These are phyloP conservation scores for Idaea dimidiata DNA, from an alignment of 2,888 invertebrate species.

Conservation along the genomic window DNA sequence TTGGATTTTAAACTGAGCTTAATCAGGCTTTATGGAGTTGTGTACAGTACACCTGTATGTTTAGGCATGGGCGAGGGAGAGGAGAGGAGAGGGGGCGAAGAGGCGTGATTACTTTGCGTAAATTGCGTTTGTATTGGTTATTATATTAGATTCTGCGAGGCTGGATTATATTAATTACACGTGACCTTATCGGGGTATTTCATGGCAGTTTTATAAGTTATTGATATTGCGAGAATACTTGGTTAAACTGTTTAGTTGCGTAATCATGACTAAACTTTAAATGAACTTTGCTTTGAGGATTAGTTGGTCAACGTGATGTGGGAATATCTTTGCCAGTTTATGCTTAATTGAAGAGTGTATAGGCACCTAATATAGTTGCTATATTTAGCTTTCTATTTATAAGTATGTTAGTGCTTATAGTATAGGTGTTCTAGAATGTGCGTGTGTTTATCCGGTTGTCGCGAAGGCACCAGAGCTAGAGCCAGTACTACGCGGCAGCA, in stretches of 20 bases:
- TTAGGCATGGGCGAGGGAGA: conserved; percentile 46
- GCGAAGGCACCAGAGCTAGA: conserved; percentile 55
- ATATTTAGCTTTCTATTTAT: conserved; percentile 10
- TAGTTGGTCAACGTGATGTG: not conserved
- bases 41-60: conserved; percentile 67
- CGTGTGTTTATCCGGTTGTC: conserved; percentile 4
- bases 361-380: too few species aligned
- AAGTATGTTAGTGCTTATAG: conserved; percentile 34
- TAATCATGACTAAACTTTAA: conserved; percentile 2
- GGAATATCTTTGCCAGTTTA: not conserved
- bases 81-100: conserved; percentile 27
- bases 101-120: conserved; percentile 63
- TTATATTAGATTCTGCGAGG: conserved; percentile 58
- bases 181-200: conserved; percentile 30
- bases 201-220: conserved; percentile 21
- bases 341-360: not conserved
- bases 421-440: conserved; percentile 31
- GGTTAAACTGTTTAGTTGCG: conserved; percentile 2
- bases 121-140: conserved; percentile 68
- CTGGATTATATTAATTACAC: conserved; percentile 42
- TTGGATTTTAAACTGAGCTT: conserved; percentile 77
- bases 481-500: too few species aligned
- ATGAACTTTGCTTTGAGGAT: not conserved
- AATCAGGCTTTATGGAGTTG: conserved; percentile 68
- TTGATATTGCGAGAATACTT: conserved; percentile 10